These are phyloP conservation scores for Merluccius polli DNA, from an alignment of 2,797 vertebrate species.

Conservation along the genomic window DNA sequence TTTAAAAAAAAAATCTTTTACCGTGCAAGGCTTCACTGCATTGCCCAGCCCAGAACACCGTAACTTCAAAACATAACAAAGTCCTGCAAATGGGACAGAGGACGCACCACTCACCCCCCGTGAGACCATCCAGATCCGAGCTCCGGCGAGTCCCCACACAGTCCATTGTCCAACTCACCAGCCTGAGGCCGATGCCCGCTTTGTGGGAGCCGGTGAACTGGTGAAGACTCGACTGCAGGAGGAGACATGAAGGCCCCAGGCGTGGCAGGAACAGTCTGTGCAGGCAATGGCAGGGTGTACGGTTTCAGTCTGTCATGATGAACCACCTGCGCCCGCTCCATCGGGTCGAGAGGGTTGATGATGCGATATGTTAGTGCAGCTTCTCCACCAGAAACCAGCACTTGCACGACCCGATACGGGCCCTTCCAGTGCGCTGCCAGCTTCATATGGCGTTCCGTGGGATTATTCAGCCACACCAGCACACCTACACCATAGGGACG, in stretches of 20 bases:
- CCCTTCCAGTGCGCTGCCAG: background rate
- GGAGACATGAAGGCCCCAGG: too few species aligned
- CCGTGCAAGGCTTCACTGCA: background rate
- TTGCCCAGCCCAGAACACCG: background rate
- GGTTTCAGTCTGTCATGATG: background rate
- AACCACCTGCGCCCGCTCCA: background rate
- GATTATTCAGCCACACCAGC: constrained; percentile 5
- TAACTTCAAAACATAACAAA: background rate
- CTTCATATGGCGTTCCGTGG: background rate
- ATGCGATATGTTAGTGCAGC: background rate
- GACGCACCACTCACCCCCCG: background rate
- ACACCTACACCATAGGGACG: background rate
- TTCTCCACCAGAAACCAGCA: background rate
- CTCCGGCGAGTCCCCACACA: background rate
- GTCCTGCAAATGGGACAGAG: background rate
- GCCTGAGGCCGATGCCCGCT: too few species aligned
- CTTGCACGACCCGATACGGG: background rate
- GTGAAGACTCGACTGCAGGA: too few species aligned
- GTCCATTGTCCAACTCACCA: too few species aligned
- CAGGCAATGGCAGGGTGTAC: background rate
- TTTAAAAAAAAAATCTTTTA: too few species aligned
- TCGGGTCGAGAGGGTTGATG: background rate
- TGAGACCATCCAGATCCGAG: background rate
- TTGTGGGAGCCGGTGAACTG: too few species aligned
- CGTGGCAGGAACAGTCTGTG: background rate